Percentiles rank a stretch among this genome's conserved stretches.
Conservation (phyloP, 1,140 invertebrate species). For the Carposina sasakii region DNA sequence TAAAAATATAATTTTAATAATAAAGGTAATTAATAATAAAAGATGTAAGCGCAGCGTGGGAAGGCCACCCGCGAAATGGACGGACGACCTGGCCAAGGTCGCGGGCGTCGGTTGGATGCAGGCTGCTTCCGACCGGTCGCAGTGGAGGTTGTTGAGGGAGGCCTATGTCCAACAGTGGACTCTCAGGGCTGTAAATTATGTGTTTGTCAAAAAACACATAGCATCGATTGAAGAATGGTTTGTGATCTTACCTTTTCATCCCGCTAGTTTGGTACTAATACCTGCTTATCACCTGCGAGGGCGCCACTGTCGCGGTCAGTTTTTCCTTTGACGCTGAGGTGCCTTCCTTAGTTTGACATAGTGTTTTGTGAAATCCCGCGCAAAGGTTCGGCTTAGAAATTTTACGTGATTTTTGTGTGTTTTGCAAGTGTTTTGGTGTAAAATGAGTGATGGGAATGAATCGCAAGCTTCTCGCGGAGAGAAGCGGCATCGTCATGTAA, state of each 20-base stretch:
- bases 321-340: not conserved
- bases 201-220: not conserved
- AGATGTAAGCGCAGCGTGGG: too few species aligned
- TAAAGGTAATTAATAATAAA: too few species aligned
- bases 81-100: too few species aligned
- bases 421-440: not conserved
- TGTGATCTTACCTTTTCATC: not conserved
- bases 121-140: too few species aligned
- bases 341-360: not conserved
- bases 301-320: not conserved
- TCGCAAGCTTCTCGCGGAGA: not conserved
- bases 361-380: not conserved
- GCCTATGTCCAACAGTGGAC: too few species aligned
- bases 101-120: too few species aligned
- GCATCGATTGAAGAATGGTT: not conserved
- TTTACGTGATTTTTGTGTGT: not conserved
- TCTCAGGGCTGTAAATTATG: too few species aligned
- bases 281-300: not conserved
- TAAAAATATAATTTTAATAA: too few species aligned
- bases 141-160: too few species aligned
- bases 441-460: not conserved
- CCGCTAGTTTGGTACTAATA: not conserved
- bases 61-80: too few species aligned
- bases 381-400: not conserved
- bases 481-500: not conserved